A percentile compares a stretch with the other conserved stretches of the same genome.
phyloP scores from a whole-genome alignment of 2,797 vertebrate species.

The Silurus aristotelis region DNA sequence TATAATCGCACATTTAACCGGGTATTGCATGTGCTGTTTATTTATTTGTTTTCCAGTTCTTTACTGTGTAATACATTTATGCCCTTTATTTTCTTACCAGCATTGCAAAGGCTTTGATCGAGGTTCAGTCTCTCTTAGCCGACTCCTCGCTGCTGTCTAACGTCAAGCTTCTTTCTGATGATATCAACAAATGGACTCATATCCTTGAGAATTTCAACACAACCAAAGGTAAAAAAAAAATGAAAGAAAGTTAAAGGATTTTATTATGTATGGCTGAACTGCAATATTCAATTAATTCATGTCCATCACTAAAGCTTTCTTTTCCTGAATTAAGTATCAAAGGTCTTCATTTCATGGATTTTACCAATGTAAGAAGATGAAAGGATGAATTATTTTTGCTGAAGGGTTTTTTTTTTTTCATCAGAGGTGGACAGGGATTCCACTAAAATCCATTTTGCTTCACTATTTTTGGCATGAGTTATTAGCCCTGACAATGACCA shows the following conservation, averaged over 20 bases:
- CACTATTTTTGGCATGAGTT: background rate
- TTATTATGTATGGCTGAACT: background rate
- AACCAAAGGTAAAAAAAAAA: constrained; percentile 48
- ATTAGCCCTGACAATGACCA: constrained; percentile 26
- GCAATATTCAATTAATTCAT: constrained; percentile 13
- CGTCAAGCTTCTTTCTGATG: constrained; percentile 60
- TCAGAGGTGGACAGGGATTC: constrained; percentile 1
- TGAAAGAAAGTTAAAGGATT: background rate
- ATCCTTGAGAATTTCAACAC: constrained; percentile 56
- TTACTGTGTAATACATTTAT: background rate
- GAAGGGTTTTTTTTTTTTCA: constrained; percentile 17
- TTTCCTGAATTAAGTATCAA: constrained; percentile 22
- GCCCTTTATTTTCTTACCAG: constrained; percentile 51
- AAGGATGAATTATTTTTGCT: constrained; percentile 26
- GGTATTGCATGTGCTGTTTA: background rate
- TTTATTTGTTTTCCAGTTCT: background rate
- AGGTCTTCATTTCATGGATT: constrained; percentile 22
- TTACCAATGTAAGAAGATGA: constrained; percentile 30
- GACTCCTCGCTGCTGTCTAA: constrained; percentile 65
- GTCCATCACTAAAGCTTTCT: constrained; percentile 4
- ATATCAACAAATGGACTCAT: constrained; percentile 63
- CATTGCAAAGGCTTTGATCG: constrained; percentile 68
- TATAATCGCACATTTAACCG: background rate
- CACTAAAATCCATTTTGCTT: constrained; percentile 12
- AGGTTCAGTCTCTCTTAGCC: constrained; percentile 70